Evolutionary conservation across 2,888 invertebrate species (phyloP), one percentile per base, ranked within the genome.

Genomic region (Pristionchus japonicus): DNA sequence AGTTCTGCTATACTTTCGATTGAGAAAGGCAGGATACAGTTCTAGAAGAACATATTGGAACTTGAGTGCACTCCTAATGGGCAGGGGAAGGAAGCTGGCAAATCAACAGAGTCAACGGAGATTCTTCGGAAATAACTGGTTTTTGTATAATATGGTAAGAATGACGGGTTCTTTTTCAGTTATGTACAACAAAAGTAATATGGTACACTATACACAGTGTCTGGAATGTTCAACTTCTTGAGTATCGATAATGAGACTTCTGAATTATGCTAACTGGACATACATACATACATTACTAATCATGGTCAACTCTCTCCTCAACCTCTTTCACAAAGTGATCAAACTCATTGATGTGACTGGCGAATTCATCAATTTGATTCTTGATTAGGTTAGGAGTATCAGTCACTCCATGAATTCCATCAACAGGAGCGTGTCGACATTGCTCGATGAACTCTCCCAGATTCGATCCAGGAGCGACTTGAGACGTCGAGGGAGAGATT

Each of bases 241-340:
- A 67, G 31, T 82, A 52, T 40, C 34, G 43, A 20, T 37, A 43
- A 40, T 40, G 34, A 52, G 52, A 52, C n/a, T 57, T 23, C 57
- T 57, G 23, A 57, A 23, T 9, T 23, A 9, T 23, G 23, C 57
- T 57, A 57, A 9, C 11, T n/a, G 23, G 23, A 57, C 57, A 57
- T 4, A 20, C 52, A 20, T 20, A 20, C 1, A 3, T 40, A 15
- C 43, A 43, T 43, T 15, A 67, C 67, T 64, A 67, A 34, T 86
- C 86, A 20, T 85, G 61, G 20, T 86, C 86, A 9, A 86, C 86
- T 67, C 67, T 67, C n/a, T 86, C 86, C n/a, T 86, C 86, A 17
- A 86, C 86, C 34, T 86, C 57, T 34, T 70, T 86, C 43, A 86
- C 86, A 15, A 86, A 86, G 3, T 86, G 52, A 61, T 86, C 86